Evolutionary conservation across 1,140 invertebrate genomes (phyloP), one percentile per base, ranked within the genome.

Genomic region (Drosophila lowei): DNA sequence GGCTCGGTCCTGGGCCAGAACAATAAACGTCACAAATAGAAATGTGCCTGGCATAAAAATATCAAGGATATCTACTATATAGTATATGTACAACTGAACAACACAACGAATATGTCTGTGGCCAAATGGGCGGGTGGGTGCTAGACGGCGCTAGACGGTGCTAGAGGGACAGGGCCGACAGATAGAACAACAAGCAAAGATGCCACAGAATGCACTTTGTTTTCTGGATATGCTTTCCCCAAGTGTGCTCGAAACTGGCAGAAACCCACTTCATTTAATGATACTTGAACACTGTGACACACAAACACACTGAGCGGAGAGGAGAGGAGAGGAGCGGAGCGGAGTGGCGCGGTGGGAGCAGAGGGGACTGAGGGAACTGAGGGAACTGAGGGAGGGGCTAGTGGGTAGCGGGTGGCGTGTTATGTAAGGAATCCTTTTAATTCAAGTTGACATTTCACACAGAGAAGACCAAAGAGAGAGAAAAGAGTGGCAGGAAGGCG

Each of bases 231-330:
- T 90, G 89, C 89, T 90, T 90, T 90, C 78, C 85, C 89, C 84
- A 90, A 90, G 86, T 77, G 86, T 90, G 75, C 86, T 90, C 83
- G 81, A 86, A 88, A 90, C 86, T 90, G 86, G 79, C 80, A 90
- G 80, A 88, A 90, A 90, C 84, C 89, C 89, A 90, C 89, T 90
- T 90, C 80, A 89, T 90, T 90, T 90, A 90, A 90, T 90, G 89
- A 90, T 89, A 90, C 89, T 90, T 85, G 86, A 89, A 89, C 84
- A 89, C 83, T 88, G 83, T 86, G 83, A 88, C 83, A 86, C 83
- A 86, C 83, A 86, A 86, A 86, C 83, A 88, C 83, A 88, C 74
- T 86, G 77, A 81, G 52, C 43, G 52, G 70, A 63, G 63, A 49
- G 30, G 23, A 25, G 23, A 4, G 58, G 9, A 38, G 34, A 42